Evolutionary conservation across 2,113 vertebrate species (phyloP), one percentile per base, ranked within the genome.

Genomic region (Ageneiosus marmoratus): DNA sequence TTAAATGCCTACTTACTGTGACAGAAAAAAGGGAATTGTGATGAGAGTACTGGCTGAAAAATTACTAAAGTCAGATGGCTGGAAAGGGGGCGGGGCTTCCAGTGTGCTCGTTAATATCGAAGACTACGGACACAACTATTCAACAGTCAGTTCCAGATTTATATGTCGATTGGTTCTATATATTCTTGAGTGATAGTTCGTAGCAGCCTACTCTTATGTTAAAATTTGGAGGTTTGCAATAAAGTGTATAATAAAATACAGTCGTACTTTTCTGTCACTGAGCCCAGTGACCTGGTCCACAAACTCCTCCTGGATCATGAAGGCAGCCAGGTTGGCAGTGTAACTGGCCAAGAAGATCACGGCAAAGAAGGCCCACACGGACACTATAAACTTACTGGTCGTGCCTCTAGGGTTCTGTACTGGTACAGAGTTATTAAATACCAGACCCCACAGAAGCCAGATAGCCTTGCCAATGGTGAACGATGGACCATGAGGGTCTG

Each of bases 241-340:
- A 32, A 29, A 2, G 48, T 24, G 18, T 55, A 22, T 5, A 55
- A 55, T 16, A 76, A 37, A 78, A 29, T 2, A 58, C 12, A 34
- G 22, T 34, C 76, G 27, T 87, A 99, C 98, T 96, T 99, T 99
- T 90, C 98, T 98, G 93, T 99, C 98, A 84, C 98, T 99, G 86
- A 99, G 95, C 56, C 98, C 98, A 3, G 98, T 99, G 89, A 99
- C 98, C 88, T 99, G 97, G 93, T 99, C 98, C 85, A 99, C 97
- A 91, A 99, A 99, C 88, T 99, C 98, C 86, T 99, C 98, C 88
- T 99, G 98, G 89, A 99, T 99, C 98, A 99, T 99, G 89, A 99
- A 99, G 79, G 98, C 98, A 29, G 98, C 98, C 93, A 99, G 91
- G 89, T 99, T 99, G 91, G 98, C 97, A 58, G 98, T 99, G 89